A percentile compares a stretch with the other conserved stretches of the same genome.
Conservation (phyloP, 2,113 vertebrate genomes). For the Vicugna pacos region DNA sequence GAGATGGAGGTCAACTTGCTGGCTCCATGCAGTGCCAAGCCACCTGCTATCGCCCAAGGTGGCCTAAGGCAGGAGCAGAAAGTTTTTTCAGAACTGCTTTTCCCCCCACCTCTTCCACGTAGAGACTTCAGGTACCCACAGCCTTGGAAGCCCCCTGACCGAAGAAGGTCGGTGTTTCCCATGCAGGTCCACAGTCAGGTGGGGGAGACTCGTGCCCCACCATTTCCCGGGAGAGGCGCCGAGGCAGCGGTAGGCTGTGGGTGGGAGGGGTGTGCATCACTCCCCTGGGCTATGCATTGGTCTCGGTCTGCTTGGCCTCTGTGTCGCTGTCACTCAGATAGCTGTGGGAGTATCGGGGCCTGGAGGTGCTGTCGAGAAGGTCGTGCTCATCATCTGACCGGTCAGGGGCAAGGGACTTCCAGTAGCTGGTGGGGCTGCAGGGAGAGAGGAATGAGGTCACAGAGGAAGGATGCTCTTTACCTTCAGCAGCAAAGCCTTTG, state of each 20-base stretch:
- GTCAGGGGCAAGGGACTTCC: constrained; percentile 88
- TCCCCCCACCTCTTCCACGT: neutral
- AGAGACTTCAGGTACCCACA: constrained; percentile 36
- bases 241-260: neutral
- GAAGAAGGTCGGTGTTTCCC: constrained; percentile 4
- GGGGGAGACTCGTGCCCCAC: neutral
- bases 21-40: constrained; percentile 60
- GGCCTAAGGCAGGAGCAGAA: constrained; percentile 47
- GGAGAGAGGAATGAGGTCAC: constrained; percentile 59
- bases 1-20: constrained; percentile 54
- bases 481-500: neutral
- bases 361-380: constrained; percentile 82
- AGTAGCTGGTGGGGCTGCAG: constrained; percentile 90
- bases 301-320: constrained; percentile 88
- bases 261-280: neutral
- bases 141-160: constrained; percentile 18
- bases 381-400: constrained; percentile 93
- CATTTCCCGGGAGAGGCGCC: constrained; percentile 24
- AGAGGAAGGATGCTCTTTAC: neutral
- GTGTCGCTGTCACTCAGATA: constrained; percentile 90
- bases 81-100: constrained; percentile 66
- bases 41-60: constrained; percentile 24
- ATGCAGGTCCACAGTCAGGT: constrained; percentile 24
- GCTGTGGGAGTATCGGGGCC: constrained; percentile 86
- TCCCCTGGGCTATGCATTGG: constrained; percentile 79